phyloP scores from a whole-genome alignment of 2,113 vertebrate species.

The Corydoras maculifer region DNA sequence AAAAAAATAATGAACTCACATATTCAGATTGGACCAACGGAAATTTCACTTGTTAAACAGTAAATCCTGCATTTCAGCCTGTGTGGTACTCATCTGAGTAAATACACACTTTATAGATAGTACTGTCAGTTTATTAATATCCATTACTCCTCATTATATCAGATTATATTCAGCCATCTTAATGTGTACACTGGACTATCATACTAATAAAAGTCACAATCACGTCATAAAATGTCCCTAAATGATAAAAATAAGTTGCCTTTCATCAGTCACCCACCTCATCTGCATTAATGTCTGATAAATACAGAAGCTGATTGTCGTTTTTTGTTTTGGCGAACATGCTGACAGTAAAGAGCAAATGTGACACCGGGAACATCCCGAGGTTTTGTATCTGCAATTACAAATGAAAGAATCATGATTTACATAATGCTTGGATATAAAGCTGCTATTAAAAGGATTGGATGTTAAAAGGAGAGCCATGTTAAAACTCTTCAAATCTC shows the following conservation, averaged over 20 bases:
- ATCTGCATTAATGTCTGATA: slow-evolving; percentile 61
- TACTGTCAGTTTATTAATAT: too few relatives aligned
- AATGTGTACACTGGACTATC: too few relatives aligned
- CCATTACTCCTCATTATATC: too few relatives aligned
- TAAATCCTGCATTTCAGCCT: not conserved
- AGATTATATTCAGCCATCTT: too few relatives aligned
- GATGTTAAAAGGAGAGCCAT: not conserved
- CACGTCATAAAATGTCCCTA: not conserved
- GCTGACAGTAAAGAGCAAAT: slow-evolving; percentile 67
- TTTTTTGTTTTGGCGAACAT: slow-evolving; percentile 69
- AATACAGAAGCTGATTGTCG: slow-evolving; percentile 71
- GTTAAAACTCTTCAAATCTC: not conserved
- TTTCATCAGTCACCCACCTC: slow-evolving; percentile 59
- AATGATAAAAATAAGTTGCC: not conserved
- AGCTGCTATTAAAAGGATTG: not conserved
- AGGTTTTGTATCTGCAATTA: slow-evolving; percentile 79
- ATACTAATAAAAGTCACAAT: not conserved
- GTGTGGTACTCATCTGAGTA: too few relatives aligned
- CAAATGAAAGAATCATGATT: not conserved
- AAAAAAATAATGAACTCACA: slow-evolving; percentile 24
- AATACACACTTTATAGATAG: too few relatives aligned
- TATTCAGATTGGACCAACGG: not conserved
- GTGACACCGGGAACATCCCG: slow-evolving; percentile 72
- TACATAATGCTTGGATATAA: not conserved
- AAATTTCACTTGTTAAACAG: not conserved